A percentile compares a stretch with the other conserved stretches of the same genome.
Evolutionary conservation across 2,113 vertebrate species (phyloP).

Genomic region (Hippocampus barbouri): DNA sequence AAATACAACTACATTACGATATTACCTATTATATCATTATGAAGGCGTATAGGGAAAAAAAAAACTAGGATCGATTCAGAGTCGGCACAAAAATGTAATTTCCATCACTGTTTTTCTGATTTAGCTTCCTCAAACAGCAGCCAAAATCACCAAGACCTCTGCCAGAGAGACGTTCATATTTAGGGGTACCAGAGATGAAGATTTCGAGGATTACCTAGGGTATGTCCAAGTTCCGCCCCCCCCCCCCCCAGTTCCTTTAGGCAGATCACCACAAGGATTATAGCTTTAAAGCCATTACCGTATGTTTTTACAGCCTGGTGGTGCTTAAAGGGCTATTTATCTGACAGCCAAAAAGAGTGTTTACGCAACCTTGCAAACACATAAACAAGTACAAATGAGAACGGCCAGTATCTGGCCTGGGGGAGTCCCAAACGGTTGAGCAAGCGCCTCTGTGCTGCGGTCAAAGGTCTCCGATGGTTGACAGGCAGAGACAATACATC

Average conservation of each 20-base stretch:
- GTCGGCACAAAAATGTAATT: too few species aligned
- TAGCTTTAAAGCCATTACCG: slow-evolving; percentile 33
- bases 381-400: slow-evolving; percentile 14
- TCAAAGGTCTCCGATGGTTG: slow-evolving; percentile 52
- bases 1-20: too few species aligned
- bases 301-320: slow-evolving; percentile 13
- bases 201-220: slow-evolving; percentile 69
- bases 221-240: slow-evolving; percentile 33
- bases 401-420: slow-evolving; percentile 14
- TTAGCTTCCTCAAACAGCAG: slow-evolving; percentile 19
- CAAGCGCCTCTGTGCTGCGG: slow-evolving; percentile 38
- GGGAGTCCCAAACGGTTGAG: slow-evolving; percentile 24
- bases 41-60: too few species aligned
- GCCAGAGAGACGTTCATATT: slow-evolving; percentile 12
- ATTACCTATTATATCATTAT: too few species aligned
- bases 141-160: slow-evolving; percentile 5
- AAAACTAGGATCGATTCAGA: too few species aligned
- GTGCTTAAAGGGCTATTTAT: slow-evolving; percentile 11
- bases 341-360: slow-evolving; percentile 14
- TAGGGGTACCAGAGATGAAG: slow-evolving; percentile 37
- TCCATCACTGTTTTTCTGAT: slow-evolving; percentile 4
- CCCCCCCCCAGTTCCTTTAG: slow-evolving; percentile 26
- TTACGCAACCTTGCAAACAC: slow-evolving; percentile 32
- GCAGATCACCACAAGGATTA: slow-evolving; percentile 46
- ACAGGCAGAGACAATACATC: slow-evolving; percentile 40